Conservation (phyloP, 2,888 invertebrate species). For the Eupithecia inturbata region DNA sequence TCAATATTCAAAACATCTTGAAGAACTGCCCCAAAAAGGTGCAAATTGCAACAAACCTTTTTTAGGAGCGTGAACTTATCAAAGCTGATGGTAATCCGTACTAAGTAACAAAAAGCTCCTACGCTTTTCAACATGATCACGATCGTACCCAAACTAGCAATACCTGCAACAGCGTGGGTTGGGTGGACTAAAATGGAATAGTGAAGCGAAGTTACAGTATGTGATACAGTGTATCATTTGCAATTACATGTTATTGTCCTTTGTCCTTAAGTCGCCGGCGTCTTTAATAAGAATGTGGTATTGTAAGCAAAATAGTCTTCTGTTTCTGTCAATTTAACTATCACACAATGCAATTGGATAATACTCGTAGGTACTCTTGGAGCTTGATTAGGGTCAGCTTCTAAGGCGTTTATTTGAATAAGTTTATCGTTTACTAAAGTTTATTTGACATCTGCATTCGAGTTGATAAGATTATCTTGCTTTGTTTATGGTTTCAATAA, state of each 20-base stretch:
- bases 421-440: constrained; percentile 1
- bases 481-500: background rate
- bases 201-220: constrained; percentile 66
- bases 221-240: constrained; percentile 82
- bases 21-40: background rate
- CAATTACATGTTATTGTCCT: constrained; percentile 84
- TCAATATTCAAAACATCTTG: background rate
- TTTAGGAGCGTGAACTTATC: constrained; percentile 43
- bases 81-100: background rate
- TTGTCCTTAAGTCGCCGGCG: constrained; percentile 74
- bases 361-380: constrained; percentile 48
- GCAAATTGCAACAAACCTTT: background rate
- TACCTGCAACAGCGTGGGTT: constrained; percentile 64
- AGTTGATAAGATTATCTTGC: background rate
- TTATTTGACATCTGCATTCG: background rate
- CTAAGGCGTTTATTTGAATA: constrained; percentile 14
- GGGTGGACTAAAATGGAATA: constrained; percentile 68
- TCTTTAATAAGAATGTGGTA: constrained; percentile 53
- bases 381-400: constrained; percentile 43
- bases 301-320: constrained; percentile 80
- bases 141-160: constrained; percentile 28
- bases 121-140: constrained; percentile 20
- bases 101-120: constrained; percentile 45
- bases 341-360: constrained; percentile 54
- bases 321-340: constrained; percentile 75